Evolutionary conservation across 2,888 invertebrate species (phyloP).

Genomic region (Muschampia plurimacula): DNA sequence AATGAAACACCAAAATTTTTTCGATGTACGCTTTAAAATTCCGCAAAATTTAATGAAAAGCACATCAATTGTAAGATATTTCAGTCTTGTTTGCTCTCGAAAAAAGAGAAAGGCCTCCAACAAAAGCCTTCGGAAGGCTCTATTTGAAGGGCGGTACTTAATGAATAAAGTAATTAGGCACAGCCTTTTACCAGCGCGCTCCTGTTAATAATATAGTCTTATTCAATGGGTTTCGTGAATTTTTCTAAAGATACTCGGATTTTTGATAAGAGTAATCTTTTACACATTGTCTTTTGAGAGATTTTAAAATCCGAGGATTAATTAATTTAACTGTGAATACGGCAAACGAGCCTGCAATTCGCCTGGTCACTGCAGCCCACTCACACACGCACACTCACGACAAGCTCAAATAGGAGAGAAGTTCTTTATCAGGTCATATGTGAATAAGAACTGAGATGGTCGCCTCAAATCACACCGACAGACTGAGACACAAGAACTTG

Average conservation of each 20-base stretch:
- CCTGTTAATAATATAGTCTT: constrained; percentile 41
- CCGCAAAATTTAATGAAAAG: constrained; percentile 27
- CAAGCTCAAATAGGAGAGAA: no score
- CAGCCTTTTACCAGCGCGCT: constrained; percentile 40
- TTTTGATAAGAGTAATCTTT: background rate
- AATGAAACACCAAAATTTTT: background rate
- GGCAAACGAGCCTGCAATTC: no score
- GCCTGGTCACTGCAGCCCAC: no score
- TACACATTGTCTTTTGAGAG: background rate
- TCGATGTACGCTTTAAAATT: constrained; percentile 6
- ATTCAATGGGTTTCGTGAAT: constrained; percentile 25
- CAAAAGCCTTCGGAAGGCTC: constrained; percentile 33
- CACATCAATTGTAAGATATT: constrained; percentile 37
- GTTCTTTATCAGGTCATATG: no score
- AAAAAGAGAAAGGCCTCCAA: constrained; percentile 29
- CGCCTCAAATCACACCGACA: no score
- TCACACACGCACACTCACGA: no score
- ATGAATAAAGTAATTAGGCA: constrained; percentile 54
- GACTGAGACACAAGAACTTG: no score
- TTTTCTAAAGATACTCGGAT: constrained; percentile 24
- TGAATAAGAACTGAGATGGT: no score
- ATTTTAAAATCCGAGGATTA: no score
- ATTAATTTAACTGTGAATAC: no score
- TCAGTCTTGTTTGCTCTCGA: constrained; percentile 13
- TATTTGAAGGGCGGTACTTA: constrained; percentile 45